Conservation (phyloP, 2,888 invertebrate species). For the Agonum fuliginosum region DNA sequence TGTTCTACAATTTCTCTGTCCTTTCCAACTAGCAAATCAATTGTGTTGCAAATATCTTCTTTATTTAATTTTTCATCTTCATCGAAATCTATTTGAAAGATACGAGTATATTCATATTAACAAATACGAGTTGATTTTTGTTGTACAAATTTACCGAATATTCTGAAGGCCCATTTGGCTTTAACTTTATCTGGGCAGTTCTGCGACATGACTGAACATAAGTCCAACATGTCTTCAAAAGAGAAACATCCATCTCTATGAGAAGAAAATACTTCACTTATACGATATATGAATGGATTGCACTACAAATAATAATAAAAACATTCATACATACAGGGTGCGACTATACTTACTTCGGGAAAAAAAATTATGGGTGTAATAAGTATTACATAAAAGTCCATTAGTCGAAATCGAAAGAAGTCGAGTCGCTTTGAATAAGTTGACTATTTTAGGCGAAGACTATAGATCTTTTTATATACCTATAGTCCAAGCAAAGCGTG, state of each 20-base stretch:
- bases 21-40: slow-evolving; percentile 73
- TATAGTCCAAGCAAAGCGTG: no score
- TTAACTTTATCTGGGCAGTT: slow-evolving; percentile 83
- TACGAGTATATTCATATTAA: neutral
- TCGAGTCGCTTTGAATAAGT: no score
- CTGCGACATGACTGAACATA: slow-evolving; percentile 85
- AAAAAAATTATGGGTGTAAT: no score
- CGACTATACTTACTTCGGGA: slow-evolving; percentile 28
- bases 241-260: slow-evolving; percentile 80
- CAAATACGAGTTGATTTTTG: neutral
- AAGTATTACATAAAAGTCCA: no score
- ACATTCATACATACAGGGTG: no score
- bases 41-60: slow-evolving; percentile 75
- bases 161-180: slow-evolving; percentile 85
- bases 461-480: no score
- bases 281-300: slow-evolving; percentile 84
- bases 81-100: slow-evolving; percentile 76
- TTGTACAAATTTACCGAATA: slow-evolving; percentile 78
- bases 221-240: slow-evolving; percentile 86
- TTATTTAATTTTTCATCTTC: slow-evolving; percentile 78
- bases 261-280: slow-evolving; percentile 85
- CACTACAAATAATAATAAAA: slow-evolving; percentile 73
- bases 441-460: no score
- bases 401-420: no score
- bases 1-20: slow-evolving; percentile 70